phyloP scores from a whole-genome alignment of 2,113 vertebrate species.

The Lampris megalopsis region DNA sequence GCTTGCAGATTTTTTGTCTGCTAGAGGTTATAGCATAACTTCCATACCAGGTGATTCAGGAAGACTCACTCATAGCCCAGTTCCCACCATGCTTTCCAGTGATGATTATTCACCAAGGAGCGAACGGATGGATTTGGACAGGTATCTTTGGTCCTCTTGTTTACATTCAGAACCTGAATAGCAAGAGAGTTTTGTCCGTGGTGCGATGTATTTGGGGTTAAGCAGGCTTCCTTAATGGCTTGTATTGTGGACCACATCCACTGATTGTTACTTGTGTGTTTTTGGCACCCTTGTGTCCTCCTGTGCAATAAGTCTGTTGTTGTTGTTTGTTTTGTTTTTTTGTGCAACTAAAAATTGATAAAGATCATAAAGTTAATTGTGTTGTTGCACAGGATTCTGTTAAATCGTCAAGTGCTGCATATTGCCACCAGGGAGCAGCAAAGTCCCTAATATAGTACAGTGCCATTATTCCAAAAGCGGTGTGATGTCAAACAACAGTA shows the following conservation, averaged over 20 bases:
- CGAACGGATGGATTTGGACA: constrained; percentile 89
- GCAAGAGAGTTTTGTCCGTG: neutral
- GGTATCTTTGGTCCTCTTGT: constrained; percentile 74
- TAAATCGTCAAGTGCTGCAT: constrained; percentile 9
- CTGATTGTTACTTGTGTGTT: neutral
- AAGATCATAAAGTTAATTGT: neutral
- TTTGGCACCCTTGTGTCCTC: neutral
- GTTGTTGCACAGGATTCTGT: neutral
- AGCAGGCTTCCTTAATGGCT: too few relatives aligned
- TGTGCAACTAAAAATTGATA: neutral
- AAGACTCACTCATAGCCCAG: constrained; percentile 33
- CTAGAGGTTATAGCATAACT: constrained; percentile 1
- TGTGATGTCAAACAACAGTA: neutral
- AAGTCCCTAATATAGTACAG: constrained; percentile 36
- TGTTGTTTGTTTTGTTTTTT: constrained; percentile 5
- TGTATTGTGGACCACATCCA: neutral
- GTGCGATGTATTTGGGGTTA: neutral
- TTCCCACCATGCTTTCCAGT: constrained; percentile 73
- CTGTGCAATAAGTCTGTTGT: neutral
- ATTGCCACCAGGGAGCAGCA: constrained; percentile 78
- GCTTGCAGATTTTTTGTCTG: neutral
- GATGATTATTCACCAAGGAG: constrained; percentile 84
- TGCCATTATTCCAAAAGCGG: neutral
- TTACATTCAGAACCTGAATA: neutral
- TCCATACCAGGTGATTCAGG: constrained; percentile 41